Evolutionary conservation across 2,113 vertebrate genomes (phyloP).

Genomic region (Tachycineta bicolor): DNA sequence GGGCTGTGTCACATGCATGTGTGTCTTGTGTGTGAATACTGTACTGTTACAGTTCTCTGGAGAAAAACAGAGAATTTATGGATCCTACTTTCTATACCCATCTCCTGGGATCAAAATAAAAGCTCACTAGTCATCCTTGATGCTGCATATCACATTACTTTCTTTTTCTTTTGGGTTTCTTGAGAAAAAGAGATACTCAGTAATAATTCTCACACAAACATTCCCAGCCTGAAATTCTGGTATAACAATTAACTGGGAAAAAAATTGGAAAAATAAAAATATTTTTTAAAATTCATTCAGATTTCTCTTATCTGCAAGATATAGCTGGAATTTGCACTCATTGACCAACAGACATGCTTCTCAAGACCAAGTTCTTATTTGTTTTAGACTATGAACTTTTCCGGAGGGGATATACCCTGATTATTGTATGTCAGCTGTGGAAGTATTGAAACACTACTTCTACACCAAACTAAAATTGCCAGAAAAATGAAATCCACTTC

Average conservation of each 20-base stretch:
- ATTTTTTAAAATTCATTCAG: neutral
- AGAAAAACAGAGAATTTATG: neutral
- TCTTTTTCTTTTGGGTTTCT: neutral
- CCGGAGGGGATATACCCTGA: neutral
- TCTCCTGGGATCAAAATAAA: constrained; percentile 10
- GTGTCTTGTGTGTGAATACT: neutral
- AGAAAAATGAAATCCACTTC: neutral
- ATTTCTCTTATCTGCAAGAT: neutral
- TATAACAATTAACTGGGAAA: neutral
- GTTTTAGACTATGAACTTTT: neutral
- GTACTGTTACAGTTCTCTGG: constrained; percentile 27
- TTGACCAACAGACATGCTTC: neutral
- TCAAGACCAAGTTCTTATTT: neutral
- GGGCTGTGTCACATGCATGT: constrained; percentile 41
- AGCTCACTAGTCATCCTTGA: neutral
- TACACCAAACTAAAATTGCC: neutral
- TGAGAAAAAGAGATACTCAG: neutral
- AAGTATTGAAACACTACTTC: neutral
- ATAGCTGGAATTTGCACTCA: neutral
- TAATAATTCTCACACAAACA: neutral
- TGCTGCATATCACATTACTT: neutral
- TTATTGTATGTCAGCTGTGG: neutral
- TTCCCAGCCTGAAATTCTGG: neutral
- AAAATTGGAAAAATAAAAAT: neutral
- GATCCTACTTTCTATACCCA: neutral